Evolutionary conservation across 2,113 vertebrate species (phyloP).

Genomic region (Sylvilagus bachmani): DNA sequence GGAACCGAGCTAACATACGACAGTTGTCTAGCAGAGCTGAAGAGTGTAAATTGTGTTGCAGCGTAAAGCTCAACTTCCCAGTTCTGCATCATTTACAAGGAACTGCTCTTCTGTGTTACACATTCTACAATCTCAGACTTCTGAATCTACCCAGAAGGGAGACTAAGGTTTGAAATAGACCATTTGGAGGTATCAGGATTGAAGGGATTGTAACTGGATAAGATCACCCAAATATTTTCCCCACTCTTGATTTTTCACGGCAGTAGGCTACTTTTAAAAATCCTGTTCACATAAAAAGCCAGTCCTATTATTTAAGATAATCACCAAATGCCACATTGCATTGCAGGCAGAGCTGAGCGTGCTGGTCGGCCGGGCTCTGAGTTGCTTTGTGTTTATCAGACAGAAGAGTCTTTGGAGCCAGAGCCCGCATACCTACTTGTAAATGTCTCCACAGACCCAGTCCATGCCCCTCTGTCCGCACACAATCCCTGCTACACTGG

Average conservation of each 20-base stretch:
- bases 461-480: neutral
- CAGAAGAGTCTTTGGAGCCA: neutral
- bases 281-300: neutral
- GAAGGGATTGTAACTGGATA: neutral
- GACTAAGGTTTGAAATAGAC: slow-evolving; percentile 17
- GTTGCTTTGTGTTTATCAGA: neutral
- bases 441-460: neutral
- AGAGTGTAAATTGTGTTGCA: neutral
- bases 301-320: neutral
- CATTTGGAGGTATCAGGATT: neutral
- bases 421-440: neutral
- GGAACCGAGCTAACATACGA: too few species aligned
- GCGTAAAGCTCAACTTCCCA: neutral
- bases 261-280: slow-evolving; percentile 21
- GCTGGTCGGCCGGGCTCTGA: neutral
- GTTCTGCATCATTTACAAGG: neutral
- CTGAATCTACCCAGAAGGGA: neutral
- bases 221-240: neutral
- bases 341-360: neutral
- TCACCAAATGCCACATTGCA: neutral
- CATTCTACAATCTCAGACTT: neutral
- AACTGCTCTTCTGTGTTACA: neutral
- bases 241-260: neutral
- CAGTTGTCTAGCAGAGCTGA: neutral
- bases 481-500: neutral